Base-by-base conservation (phyloP, 2,888 invertebrate species). In the Bruchidius siliquastri region DNA sequence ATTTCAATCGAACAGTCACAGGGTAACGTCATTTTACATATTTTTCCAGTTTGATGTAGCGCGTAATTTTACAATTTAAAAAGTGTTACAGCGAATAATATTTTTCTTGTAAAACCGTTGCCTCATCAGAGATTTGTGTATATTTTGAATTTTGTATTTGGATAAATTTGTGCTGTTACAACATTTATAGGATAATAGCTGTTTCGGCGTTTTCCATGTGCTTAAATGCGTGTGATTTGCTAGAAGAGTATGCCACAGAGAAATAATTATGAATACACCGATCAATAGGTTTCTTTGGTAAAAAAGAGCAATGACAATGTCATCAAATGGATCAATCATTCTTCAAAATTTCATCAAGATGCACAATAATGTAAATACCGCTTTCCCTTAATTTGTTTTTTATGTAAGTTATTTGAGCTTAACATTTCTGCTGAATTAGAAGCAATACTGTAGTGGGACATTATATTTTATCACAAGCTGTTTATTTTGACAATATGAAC, bases 151-250 rank as follows among this genome's bases (percentile, higher is more conserved):
- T 78, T 78, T 77, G 77, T 77, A 77, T 77, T 77, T 77, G 74
- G 71, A 70, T 71, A 74, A 74, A 74, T 77, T 76, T 78, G 78
- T 78, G 78, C 78, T 73, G 76, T 79, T 77, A 75, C 76, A 72
- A 72, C 75, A 74, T 73, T 76, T 68, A 68, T 21, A 68, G 74
- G 73, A 77, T 72, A 71, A 71, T 74, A 74, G 71, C 68, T 68
- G 21, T 68, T 22, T 68, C 10, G 68, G 49, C 49, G 49, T 49
- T 49, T 49, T 49, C 18, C 49, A 78, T 22, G 67, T 74, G 71
- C 70, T 74, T 70, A 72, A 77, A 79, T 80, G 80, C 78, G 79
- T 82, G 81, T 80, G 80, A 80, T 79, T 81, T 80, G 79, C 79
- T 78, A 78, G 77, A 72, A n/a, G n/a, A 72, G 49, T 69, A 72